Percentiles rank a stretch among this genome's conserved stretches.
Evolutionary conservation across 2,113 vertebrate species (phyloP).

Genomic region (Hippoglossus stenolepis): DNA sequence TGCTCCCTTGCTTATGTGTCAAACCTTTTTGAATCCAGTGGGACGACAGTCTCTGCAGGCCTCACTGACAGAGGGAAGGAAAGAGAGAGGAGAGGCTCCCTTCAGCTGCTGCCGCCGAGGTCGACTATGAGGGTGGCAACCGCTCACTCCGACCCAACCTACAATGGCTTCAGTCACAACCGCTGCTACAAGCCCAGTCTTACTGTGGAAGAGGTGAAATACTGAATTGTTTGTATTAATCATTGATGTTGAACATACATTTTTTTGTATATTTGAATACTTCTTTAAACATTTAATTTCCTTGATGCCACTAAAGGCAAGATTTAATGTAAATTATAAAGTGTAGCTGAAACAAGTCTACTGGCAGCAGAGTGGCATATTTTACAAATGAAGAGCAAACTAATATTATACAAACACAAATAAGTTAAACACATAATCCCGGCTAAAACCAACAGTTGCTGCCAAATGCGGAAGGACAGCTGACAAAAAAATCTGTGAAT

Average conservation of each 20-base stretch:
- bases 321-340: no score
- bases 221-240: neutral
- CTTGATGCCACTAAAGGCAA: neutral
- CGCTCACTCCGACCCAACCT: constrained; percentile 39
- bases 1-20: neutral
- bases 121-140: constrained; percentile 48
- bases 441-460: no score
- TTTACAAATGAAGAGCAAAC: no score
- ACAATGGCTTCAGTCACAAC: constrained; percentile 55
- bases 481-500: no score
- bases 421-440: no score
- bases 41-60: constrained; percentile 49
- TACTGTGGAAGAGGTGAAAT: constrained; percentile 82
- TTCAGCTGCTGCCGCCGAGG: constrained; percentile 77
- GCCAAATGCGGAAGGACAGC: no score
- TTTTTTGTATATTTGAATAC: neutral
- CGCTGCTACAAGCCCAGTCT: constrained; percentile 79
- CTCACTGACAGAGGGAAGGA: constrained; percentile 69
- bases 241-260: neutral
- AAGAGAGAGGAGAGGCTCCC: constrained; percentile 67
- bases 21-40: constrained; percentile 50
- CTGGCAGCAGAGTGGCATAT: no score
- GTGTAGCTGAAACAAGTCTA: no score
- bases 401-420: no score
- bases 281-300: neutral